Conservation (phyloP, 2,888 invertebrate species). For the Agrenia bidenticulata region DNA sequence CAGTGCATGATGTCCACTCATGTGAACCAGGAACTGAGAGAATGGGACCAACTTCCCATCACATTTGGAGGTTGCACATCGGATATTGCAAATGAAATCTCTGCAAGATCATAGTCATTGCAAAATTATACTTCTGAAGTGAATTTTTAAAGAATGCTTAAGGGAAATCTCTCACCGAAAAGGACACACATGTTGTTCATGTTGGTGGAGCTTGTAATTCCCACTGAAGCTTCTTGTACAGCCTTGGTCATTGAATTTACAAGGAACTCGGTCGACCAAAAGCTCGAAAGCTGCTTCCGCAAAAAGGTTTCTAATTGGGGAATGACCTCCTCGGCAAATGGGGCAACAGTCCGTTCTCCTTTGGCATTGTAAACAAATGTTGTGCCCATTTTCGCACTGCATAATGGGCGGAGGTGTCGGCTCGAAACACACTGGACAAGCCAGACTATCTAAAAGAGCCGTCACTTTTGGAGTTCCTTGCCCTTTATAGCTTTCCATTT, state of each 20-base stretch:
- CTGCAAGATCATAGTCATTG: too few species aligned
- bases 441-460: neutral
- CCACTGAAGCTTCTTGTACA: neutral
- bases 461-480: neutral
- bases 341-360: neutral
- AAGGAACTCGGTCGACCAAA: neutral
- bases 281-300: constrained; percentile 3
- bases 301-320: neutral
- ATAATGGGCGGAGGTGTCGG: neutral
- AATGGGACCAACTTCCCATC: too few species aligned
- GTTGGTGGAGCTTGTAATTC: too few species aligned
- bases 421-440: neutral
- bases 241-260: neutral
- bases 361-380: neutral
- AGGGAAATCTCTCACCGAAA: neutral
- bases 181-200: neutral
- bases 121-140: too few species aligned
- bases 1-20: too few species aligned
- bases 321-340: neutral
- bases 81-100: too few species aligned
- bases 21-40: too few species aligned
- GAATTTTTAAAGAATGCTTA: too few species aligned
- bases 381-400: constrained; percentile 1
- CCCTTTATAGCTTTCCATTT: neutral
- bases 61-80: too few species aligned